Evolutionary conservation across 2,888 invertebrate genomes (phyloP).

Genomic region (Hirtodrosophila trivittata): DNA sequence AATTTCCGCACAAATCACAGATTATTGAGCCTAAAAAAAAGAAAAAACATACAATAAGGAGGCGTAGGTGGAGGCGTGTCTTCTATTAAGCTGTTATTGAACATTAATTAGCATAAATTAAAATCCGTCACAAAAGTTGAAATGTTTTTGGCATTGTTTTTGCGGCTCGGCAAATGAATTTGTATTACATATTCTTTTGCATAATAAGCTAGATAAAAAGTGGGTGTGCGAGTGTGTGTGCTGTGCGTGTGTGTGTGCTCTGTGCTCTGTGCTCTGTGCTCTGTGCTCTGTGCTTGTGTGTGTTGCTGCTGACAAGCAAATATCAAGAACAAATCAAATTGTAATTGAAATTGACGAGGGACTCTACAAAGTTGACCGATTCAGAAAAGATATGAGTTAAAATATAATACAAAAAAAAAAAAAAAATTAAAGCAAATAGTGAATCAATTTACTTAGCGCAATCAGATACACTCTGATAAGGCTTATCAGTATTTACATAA

Average conservation of each 20-base stretch:
- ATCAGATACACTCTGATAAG: conserved; percentile 27
- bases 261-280: too few species aligned
- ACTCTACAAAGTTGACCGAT: conserved; percentile 21
- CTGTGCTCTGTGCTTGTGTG: conserved; percentile 34
- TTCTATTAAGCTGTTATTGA: conserved; percentile 59
- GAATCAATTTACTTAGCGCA: conserved; percentile 22
- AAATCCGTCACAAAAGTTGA: conserved; percentile 47
- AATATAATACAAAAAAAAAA: conserved; percentile 21
- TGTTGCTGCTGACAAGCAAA: conserved; percentile 53
- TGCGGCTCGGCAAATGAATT: conserved; percentile 21
- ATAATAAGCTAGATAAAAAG: conserved; percentile 13
- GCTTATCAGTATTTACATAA: conserved; percentile 48
- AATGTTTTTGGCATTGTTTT: conserved; percentile 39
- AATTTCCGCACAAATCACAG: conserved; percentile 42
- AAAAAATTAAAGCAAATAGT: conserved; percentile 4
- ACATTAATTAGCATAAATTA: conserved; percentile 75
- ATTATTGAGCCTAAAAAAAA: conserved; percentile 49
- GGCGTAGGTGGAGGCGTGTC: too few species aligned
- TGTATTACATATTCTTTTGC: conserved; percentile 20
- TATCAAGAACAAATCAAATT: conserved; percentile 45
- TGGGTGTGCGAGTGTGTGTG: conserved; percentile 14
- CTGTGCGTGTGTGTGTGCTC: conserved; percentile 2
- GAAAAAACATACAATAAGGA: not conserved
- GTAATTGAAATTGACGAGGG: conserved; percentile 16
- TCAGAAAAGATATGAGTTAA: conserved; percentile 22